A percentile compares a stretch with the other conserved stretches of the same genome.
phyloP scores from a whole-genome alignment of 2,888 invertebrate species.

The Volucella zonaria region DNA sequence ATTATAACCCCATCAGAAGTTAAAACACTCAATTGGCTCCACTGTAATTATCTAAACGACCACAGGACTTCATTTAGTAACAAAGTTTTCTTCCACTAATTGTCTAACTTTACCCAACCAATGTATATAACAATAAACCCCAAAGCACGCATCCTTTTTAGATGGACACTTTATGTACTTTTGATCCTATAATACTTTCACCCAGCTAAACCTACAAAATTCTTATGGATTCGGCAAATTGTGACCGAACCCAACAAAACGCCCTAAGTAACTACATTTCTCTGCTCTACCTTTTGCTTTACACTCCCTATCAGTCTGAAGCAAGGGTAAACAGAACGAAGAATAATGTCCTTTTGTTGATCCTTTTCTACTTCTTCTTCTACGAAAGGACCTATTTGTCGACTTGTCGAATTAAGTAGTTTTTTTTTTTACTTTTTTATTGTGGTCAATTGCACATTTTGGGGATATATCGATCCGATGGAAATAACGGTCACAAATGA shows the following conservation, averaged over 20 bases:
- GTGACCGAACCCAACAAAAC: conserved; percentile 1
- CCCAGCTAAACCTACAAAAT: conserved; percentile 3
- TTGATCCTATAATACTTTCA: not conserved
- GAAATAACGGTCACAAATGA: no score
- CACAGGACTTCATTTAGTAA: not conserved
- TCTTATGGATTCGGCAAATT: conserved; percentile 16
- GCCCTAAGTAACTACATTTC: conserved; percentile 1
- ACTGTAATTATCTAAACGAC: not conserved
- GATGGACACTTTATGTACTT: not conserved
- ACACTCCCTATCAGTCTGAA: not conserved
- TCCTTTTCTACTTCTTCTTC: not conserved
- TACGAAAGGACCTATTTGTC: not conserved
- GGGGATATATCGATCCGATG: no score
- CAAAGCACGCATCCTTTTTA: not conserved
- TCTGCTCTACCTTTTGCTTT: conserved; percentile 6
- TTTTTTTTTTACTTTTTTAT: not conserved
- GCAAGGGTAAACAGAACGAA: conserved; percentile 13
- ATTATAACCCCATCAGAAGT: no score
- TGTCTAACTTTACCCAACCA: conserved; percentile 10
- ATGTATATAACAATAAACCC: conserved; percentile 25
- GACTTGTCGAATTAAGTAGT: not conserved
- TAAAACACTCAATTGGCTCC: no score
- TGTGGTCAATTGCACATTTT: no score
- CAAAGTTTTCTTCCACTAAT: conserved; percentile 9
- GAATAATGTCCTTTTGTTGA: conserved; percentile 17